Base-by-base conservation (phyloP, 2,113 vertebrate species). In the Tetraodon nigroviridis region DNA sequence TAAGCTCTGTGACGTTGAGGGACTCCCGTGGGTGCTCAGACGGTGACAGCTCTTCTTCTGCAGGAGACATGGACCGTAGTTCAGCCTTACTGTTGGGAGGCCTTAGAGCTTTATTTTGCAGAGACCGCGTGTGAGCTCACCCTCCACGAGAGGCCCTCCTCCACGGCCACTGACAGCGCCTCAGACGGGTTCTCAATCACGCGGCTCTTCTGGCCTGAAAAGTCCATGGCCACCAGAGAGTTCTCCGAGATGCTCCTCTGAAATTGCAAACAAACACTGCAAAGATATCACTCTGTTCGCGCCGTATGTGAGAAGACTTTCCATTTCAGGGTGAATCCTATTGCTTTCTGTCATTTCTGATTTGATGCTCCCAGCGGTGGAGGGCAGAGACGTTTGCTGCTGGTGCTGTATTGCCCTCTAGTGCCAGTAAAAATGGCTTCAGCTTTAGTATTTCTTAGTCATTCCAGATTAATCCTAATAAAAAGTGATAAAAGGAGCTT, bases 201-300 rank as follows among this genome's bases (percentile, higher is more conserved):
- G 68, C 96, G 90, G 82, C 91, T 93, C 87, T 90, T 94, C 75
- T 94, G 91, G 61, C 97, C 96, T 44, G 97, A 98, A 83, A 99
- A 98, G 86, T 99, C 97, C 95, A 99, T 98, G 76, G 97, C 96
- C 82, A 99, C 96, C 57, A 99, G 88, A 22, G 95, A 98, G 87
- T 94, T 98, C 84, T 99, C 97, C 17, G 96, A 99, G 88, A 94
- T 92, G 83, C 96, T 98, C 78, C 95, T 96, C 97, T 99, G 86
- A 55, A 89, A 86, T 29, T 22, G 47, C 42, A 81, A n/a, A 58
- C 6, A 57, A 12, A 50, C 3, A 53, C 0, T 27, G 1, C 32
- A 37, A 37, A 37, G 10, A 37, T 37, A 12, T 37, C 32, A 37
- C 32, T 11, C 32, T 37, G 24, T 27, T 14, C 16, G 17, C 5